Evolutionary conservation across 2,888 invertebrate genomes (phyloP), one percentile per base, ranked within the genome.

Genomic region (Lasioglossum pauxillum): DNA sequence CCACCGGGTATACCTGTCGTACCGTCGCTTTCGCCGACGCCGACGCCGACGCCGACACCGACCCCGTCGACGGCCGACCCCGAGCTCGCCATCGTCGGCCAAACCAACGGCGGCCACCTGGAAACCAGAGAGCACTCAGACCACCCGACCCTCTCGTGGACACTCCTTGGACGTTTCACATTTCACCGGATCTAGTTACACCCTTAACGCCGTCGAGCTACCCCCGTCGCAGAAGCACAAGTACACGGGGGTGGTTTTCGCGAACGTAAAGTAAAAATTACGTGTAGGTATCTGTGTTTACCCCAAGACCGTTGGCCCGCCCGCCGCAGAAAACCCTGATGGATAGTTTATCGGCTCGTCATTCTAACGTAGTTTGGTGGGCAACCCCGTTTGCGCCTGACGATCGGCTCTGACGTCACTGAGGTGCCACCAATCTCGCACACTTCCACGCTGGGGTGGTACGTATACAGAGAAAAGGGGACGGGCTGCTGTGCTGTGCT

Each of bases 61-160:
- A 93, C 88, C n/a, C 92, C 93, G 82, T 93, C 94, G 69, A 89
- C 91, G 69, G 86, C 89, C 86, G 92, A 86, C 49, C 93, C 93
- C 64, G 94, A 92, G 83, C 93, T 93, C 82, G 95, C 94, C 94
- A 95, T 94, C 82, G 84, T 90, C 83, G 82, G 81, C 80, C 80
- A 80, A 81, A 84, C 81, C 76, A 78, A 80, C 87, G 76, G 77
- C 77, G 84, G 83, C 80, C 86, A 84, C 88, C 90, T 87, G 75
- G 75, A 80, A 83, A 78, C 71, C 71, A 83, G 78, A 78, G 67
- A 80, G 49, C 73, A 57, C n/a, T 57, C 57, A 57, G 57, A 57
- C 57, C 77, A 46, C 49, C 78, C 78, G 72, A 78, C 78, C 80
- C 64, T 67, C 67, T 75, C 5, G 64, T 35, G 44, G 46, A 35